phyloP scores from a whole-genome alignment of 2,797 vertebrate species.

The Schizopygopsis pylzovi region DNA sequence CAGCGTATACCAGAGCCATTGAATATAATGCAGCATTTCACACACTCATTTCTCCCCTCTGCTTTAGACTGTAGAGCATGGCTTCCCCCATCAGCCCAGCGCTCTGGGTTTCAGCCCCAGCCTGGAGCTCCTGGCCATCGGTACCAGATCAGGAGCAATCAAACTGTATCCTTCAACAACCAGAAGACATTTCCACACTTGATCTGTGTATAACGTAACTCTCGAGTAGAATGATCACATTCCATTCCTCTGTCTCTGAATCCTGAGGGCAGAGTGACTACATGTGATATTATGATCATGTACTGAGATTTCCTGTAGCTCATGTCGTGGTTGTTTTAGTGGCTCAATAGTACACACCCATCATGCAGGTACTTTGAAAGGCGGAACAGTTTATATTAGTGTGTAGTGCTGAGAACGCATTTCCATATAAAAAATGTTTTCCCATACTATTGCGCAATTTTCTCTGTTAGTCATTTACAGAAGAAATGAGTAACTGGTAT shows the following conservation, averaged over 20 bases:
- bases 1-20: neutral
- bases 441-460: constrained; percentile 67
- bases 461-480: constrained; percentile 36
- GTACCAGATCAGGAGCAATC: constrained; percentile 94
- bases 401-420: constrained; percentile 42
- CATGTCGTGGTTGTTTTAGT: neutral
- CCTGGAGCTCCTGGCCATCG: constrained; percentile 91
- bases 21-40: neutral
- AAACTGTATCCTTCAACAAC: constrained; percentile 90
- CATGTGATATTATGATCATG: no score
- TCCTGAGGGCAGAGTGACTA: constrained; percentile 36
- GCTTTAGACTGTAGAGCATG: constrained; percentile 93
- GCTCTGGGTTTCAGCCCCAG: constrained; percentile 90
- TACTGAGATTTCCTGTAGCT: constrained; percentile 5
- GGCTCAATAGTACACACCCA: constrained; percentile 46
- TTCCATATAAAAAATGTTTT: constrained; percentile 55
- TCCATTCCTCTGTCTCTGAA: constrained; percentile 34
- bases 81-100: constrained; percentile 97
- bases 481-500: constrained; percentile 5
- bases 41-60: constrained; percentile 44
- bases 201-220: neutral
- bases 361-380: constrained; percentile 22
- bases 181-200: constrained; percentile 2
- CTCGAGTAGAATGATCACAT: constrained; percentile 6
- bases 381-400: constrained; percentile 30